Percentiles rank a stretch among this genome's conserved stretches.
These are phyloP conservation scores for Mesocentrotus franciscanus DNA, from an alignment of 53 echinoderm and acorn worm species.

Conservation along the genomic window DNA sequence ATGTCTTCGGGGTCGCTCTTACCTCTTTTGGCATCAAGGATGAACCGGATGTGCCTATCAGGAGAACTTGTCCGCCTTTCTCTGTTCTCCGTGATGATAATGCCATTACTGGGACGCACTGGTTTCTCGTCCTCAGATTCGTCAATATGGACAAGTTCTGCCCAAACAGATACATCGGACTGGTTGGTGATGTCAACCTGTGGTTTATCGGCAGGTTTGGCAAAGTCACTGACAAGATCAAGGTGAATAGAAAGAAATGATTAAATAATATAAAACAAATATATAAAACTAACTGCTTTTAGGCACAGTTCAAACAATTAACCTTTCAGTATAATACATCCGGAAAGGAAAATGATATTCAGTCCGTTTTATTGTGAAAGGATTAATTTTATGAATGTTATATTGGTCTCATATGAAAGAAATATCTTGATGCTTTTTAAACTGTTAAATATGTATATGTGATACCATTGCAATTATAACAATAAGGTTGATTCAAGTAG, in stretches of 20 bases:
- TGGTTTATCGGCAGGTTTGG: not conserved
- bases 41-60: slow-evolving; percentile 46
- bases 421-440: no score
- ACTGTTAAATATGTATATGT: no score
- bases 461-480: no score
- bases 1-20: not conserved
- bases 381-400: no score
- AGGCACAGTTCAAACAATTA: no score
- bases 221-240: not conserved
- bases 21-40: not conserved
- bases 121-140: not conserved
- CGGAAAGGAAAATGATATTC: no score
- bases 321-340: no score
- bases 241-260: not conserved
- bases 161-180: not conserved
- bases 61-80: slow-evolving; percentile 31
- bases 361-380: no score
- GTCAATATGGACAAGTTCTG: slow-evolving; percentile 20
- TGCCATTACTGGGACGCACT: not conserved
- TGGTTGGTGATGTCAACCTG: not conserved
- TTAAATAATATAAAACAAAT: no score
- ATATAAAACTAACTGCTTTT: no score
- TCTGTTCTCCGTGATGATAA: slow-evolving; percentile 2
- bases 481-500: no score
- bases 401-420: no score